Base-by-base conservation (phyloP, 1,140 invertebrate species). In the Macrotrachela quadricornifera region DNA sequence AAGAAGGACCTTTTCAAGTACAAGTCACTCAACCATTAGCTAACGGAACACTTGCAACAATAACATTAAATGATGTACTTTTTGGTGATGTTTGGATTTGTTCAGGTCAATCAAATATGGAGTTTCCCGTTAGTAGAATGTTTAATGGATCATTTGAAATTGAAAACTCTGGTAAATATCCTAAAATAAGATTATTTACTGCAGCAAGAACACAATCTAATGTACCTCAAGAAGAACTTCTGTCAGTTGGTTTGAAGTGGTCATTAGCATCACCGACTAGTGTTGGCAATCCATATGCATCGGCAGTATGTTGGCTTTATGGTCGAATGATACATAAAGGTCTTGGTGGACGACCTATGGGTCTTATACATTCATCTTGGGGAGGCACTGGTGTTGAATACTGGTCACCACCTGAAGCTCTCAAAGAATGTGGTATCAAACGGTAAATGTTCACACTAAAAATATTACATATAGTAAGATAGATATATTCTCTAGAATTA, bases 251-350 rank as follows among this genome's bases (percentile, higher is more conserved):
- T 15, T 37, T 39, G 40, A 49, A 39, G 38, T 49, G 47, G 47
- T 49, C 30, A 10, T 36, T 21, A 16, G 36, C 47, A 10, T 49
- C 47, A 15, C 3, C 9, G 8, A 10, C 38, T 15, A 39, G 36
- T 40, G n/a, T 49, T 1, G 36, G 47, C 6, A 16, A 10, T 13
- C 18, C 39, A 15, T 58, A 62, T 51, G 66, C 66, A 50, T 64
- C 65, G 11, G 64, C 62, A 18, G 60, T 65, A 10, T 67, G 65
- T 46, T 67, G 64, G 63, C 49, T 63, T 37, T 66, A 55, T 58
- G 65, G 61, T 4, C 60, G 61, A 49, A 54, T 58, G 17, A 54
- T 67, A 62, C 37, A 39, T 59, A 21, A 48, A 57, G 13, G 43
- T 63, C 1, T 49, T 16, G 54, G 58, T 4, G 54, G 58, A 3